Evolutionary conservation across 2,113 vertebrate genomes (phyloP).

Genomic region (Athene noctua): DNA sequence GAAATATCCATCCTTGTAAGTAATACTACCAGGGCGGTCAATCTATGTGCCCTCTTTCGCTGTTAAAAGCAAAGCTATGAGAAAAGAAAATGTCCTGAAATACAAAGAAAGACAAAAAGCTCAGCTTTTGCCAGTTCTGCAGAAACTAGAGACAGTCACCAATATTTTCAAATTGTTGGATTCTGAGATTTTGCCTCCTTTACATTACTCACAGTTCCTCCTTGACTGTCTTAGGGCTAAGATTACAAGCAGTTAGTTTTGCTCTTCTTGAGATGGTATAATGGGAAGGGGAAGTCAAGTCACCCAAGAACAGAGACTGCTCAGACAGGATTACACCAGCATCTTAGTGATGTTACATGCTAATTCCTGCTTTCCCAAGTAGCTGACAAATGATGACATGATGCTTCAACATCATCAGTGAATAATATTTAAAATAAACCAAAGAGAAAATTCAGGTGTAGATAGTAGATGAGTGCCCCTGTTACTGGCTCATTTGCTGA

Average conservation of each 20-base stretch:
- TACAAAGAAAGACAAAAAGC: not conserved
- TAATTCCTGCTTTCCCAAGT: not conserved
- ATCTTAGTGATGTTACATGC: not conserved
- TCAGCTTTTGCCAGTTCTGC: not conserved
- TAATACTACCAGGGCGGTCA: not conserved
- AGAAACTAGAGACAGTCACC: not conserved
- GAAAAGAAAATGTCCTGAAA: not conserved
- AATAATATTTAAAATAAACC: not conserved
- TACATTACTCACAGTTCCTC: not conserved
- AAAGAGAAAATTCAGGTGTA: not conserved
- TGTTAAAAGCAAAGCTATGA: not conserved
- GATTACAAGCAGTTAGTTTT: not conserved
- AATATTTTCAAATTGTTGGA: not conserved
- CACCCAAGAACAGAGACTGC: not conserved
- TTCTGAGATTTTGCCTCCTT: not conserved
- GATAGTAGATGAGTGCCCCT: not conserved
- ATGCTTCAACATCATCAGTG: not conserved
- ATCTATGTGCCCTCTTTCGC: not conserved
- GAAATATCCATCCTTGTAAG: not conserved
- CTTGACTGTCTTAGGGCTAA: not conserved
- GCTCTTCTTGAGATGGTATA: not conserved
- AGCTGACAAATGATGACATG: not conserved
- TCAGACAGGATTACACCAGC: not conserved
- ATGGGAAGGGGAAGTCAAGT: not conserved
- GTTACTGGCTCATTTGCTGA: not conserved